These are phyloP conservation scores for Mystacides longicornis DNA, from an alignment of 2,888 invertebrate genomes.

Conservation along the genomic window DNA sequence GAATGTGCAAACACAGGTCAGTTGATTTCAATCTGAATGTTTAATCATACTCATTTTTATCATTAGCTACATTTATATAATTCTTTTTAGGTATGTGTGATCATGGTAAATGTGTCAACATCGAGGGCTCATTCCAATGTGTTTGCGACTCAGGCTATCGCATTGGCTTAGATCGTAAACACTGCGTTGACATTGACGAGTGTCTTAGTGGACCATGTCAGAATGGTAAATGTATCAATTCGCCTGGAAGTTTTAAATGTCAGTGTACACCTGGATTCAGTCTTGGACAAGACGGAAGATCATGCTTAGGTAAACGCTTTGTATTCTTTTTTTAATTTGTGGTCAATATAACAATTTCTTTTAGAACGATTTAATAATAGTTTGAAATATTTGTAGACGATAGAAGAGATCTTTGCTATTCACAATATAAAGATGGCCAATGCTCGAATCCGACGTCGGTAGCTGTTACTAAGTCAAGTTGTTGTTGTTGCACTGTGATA, in stretches of 20 bases:
- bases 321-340: background rate
- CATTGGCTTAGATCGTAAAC: slow-evolving; percentile 53
- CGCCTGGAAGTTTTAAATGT: slow-evolving; percentile 62
- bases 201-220: slow-evolving; percentile 58
- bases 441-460: slow-evolving; percentile 69
- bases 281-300: slow-evolving; percentile 67
- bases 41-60: background rate
- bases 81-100: slow-evolving; percentile 49
- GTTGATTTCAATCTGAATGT: background rate
- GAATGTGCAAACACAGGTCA: slow-evolving; percentile 37
- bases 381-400: slow-evolving; percentile 51
- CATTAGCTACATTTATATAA: background rate
- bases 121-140: slow-evolving; percentile 61
- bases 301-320: slow-evolving; percentile 57
- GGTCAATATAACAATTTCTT: background rate
- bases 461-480: slow-evolving; percentile 77
- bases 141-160: slow-evolving; percentile 61
- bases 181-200: slow-evolving; percentile 64
- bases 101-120: slow-evolving; percentile 62
- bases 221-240: slow-evolving; percentile 62
- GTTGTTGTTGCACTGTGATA: slow-evolving; percentile 70
- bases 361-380: background rate
- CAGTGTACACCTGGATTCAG: slow-evolving; percentile 61
- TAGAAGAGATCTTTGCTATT: slow-evolving; percentile 74
- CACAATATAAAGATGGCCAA: slow-evolving; percentile 66